Evolutionary conservation across 2,797 vertebrate genomes (phyloP), one percentile per base, ranked within the genome.

Genomic region (Lepilemur septentrionalis): DNA sequence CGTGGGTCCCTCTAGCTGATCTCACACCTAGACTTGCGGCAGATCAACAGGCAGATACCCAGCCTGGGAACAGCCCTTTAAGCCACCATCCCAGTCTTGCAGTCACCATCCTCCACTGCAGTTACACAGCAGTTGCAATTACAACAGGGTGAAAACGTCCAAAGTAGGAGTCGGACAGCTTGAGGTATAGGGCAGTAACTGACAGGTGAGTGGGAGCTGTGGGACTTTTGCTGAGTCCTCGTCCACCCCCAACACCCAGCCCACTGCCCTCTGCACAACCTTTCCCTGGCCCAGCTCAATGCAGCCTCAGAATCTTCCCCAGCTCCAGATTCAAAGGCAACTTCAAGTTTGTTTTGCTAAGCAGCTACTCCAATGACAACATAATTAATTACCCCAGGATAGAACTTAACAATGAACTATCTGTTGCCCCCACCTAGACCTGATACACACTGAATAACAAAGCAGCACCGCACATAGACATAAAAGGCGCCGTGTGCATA

Each of bases 371-470:
- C 61, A 76, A 1, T 7, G 41, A 75, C 82, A 63, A 75, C 41
- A 2, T 5, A 14, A 13, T 13, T 5, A 14, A 13, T 13, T 38
- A 50, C 28, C 23, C 55, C 7, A 35, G 43, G 32, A 48, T 0
- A n/a, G 63, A 63, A 13, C 15, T 25, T 5, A 46, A 38, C 52
- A 41, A 7, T n/a, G 28, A 63, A 22, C 18, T 18, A 22, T 28
- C 41, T 14, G 3, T 7, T 35, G 46, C 2, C 32, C 35, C 70
- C 35, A 11, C 48, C n/a, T 28, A n/a, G n/a, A 48, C 61, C 38
- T 9, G 43, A 61, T 35, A 69, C 76, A 17, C 15, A 48, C 25
- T 75, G 11, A n/a, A 3, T 2, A 50, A 69, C 72, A 35, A 41
- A 55, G 55, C 41, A 46, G 30, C 17, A 2, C 41, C 1, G 4